Percentiles rank a stretch among this genome's conserved stretches.
Evolutionary conservation across 2,113 vertebrate species (phyloP).

Genomic region (Cyphomyrus discorhynchus): DNA sequence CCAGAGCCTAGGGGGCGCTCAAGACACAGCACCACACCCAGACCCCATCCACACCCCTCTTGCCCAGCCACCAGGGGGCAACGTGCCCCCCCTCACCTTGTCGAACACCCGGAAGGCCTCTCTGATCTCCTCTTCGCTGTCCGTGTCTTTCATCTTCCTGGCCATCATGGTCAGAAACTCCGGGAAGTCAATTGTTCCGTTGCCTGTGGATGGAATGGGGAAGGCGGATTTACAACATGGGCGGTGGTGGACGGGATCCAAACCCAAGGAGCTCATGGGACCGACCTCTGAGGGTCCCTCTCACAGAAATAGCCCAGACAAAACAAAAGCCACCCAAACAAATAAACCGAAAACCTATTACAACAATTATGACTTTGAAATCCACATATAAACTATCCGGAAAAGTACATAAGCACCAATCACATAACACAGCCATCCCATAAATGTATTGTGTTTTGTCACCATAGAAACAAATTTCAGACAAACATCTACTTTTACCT

Average conservation of each 20-base stretch:
- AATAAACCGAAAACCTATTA: not conserved
- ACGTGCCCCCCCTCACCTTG: conserved; percentile 56
- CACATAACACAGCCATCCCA: not conserved
- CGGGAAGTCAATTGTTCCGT: conserved; percentile 83
- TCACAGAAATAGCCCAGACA: not conserved
- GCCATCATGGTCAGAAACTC: conserved; percentile 91
- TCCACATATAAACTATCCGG: not conserved
- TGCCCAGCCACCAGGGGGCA: not conserved
- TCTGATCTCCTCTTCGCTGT: conserved; percentile 85
- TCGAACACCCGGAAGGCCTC: conserved; percentile 86
- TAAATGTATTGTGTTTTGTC: not conserved
- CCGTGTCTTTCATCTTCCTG: conserved; percentile 87
- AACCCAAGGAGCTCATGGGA: not conserved
- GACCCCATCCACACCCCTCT: not conserved
- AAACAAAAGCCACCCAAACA: not conserved
- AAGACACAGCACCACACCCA: not conserved
- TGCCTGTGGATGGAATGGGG: conserved; percentile 54
- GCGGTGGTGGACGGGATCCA: not conserved
- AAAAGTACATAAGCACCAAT: not conserved
- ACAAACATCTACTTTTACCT: not conserved
- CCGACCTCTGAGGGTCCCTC: not conserved
- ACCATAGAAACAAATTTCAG: not conserved
- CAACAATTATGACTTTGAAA: not conserved
- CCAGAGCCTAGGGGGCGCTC: not conserved
- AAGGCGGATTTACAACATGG: not conserved